Percentiles rank a stretch among this genome's conserved stretches.
Evolutionary conservation across 1,140 invertebrate species (phyloP).

Genomic region (Mesaphorura yosii): DNA sequence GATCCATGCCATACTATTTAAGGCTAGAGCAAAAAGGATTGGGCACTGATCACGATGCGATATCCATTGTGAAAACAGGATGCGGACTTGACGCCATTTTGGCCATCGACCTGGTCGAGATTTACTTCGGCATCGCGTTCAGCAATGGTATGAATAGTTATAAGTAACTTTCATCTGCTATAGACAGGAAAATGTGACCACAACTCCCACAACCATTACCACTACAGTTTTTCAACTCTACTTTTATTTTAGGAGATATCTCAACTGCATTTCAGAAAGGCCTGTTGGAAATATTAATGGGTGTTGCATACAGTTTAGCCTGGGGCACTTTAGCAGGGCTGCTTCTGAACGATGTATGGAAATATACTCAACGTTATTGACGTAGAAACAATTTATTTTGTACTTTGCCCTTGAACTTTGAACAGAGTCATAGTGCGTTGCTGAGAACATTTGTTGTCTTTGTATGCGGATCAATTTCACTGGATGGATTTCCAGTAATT

Average conservation of each 20-base stretch:
- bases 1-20: slow-evolving; percentile 14
- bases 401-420: no score
- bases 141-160: slow-evolving; percentile 12
- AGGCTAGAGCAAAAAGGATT: slow-evolving; percentile 5
- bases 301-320: slow-evolving; percentile 18
- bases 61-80: slow-evolving; percentile 20
- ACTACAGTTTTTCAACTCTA: neutral
- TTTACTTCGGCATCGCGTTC: slow-evolving; percentile 22
- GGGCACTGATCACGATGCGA: slow-evolving; percentile 13
- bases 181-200: no score
- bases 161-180: no score
- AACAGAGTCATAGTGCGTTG: neutral
- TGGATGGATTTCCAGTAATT: slow-evolving; percentile 25
- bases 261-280: slow-evolving; percentile 14
- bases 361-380: neutral
- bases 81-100: slow-evolving; percentile 28
- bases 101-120: slow-evolving; percentile 22
- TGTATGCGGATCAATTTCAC: slow-evolving; percentile 13
- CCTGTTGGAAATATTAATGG: slow-evolving; percentile 16
- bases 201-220: no score
- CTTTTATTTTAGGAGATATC: slow-evolving; percentile 5
- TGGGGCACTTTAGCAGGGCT: slow-evolving; percentile 20
- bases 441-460: slow-evolving; percentile 15
- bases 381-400: no score
- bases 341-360: slow-evolving; percentile 14